phyloP scores from a whole-genome alignment of 2,113 vertebrate species.

The Elgaria multicarinata region DNA sequence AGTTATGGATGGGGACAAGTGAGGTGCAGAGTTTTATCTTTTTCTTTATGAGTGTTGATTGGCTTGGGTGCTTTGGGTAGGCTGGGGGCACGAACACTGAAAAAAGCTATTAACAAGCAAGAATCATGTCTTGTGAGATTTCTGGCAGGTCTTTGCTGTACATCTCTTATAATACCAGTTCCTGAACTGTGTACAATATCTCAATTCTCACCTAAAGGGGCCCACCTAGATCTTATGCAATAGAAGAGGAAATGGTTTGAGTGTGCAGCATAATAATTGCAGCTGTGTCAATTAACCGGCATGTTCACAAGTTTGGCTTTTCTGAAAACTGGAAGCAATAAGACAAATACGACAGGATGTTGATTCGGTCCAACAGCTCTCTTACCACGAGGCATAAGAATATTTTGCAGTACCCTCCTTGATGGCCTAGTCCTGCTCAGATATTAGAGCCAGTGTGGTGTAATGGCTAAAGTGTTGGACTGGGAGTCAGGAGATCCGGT shows the following conservation, averaged over 20 bases:
- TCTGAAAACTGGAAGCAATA: not conserved
- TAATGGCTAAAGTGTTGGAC: too few relatives aligned
- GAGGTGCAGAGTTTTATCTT: not conserved
- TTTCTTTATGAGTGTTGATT: not conserved
- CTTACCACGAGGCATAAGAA: not conserved
- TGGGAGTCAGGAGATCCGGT: too few relatives aligned
- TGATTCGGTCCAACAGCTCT: not conserved
- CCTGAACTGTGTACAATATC: not conserved
- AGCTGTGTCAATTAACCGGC: not conserved
- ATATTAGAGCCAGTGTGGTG: too few relatives aligned
- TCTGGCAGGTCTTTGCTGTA: not conserved
- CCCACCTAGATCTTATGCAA: not conserved
- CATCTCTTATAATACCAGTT: not conserved
- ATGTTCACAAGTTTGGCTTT: not conserved
- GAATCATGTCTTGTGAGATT: not conserved
- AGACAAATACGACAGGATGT: not conserved
- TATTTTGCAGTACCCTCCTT: not conserved
- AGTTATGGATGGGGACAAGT: not conserved
- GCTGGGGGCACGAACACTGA: not conserved
- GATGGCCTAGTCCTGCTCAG: not conserved
- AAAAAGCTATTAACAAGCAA: not conserved
- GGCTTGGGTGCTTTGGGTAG: not conserved
- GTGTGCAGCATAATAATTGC: not conserved
- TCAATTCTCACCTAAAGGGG: not conserved
- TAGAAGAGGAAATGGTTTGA: not conserved